Conservation (phyloP, 2,888 invertebrate species). For the Pterobdella sp. region DNA sequence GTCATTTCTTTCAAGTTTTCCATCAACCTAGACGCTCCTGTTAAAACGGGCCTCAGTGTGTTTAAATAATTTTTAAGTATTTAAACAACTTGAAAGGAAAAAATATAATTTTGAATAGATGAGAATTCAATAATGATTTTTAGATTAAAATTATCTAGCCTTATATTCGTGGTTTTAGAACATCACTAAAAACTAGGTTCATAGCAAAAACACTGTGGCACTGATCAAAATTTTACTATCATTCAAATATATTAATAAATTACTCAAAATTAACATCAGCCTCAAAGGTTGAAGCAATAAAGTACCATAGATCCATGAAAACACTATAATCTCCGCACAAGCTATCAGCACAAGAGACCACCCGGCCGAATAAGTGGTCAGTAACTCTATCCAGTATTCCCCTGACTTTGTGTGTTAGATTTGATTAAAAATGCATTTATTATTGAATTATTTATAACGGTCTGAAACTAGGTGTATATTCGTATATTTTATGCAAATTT, state of each 20-base stretch:
- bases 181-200: no score
- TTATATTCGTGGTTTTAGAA: no score
- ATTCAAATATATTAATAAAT: no score
- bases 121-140: background rate
- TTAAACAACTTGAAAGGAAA: no score
- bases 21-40: conserved; percentile 33
- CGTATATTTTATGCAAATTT: no score
- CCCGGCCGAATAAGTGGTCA: conserved; percentile 38
- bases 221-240: no score
- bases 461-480: no score
- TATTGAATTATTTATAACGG: no score
- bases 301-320: conserved; percentile 40
- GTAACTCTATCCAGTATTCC: conserved; percentile 39
- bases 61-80: conserved; percentile 1
- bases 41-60: background rate
- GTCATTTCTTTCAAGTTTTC: conserved; percentile 36
- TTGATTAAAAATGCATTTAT: no score
- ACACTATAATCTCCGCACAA: conserved; percentile 35
- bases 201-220: no score
- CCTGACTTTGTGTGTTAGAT: conserved; percentile 39
- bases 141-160: background rate
- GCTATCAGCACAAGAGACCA: conserved; percentile 40
- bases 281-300: no score
- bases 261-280: no score
- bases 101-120: background rate